Base-by-base conservation (phyloP, 1,140 invertebrate species). In the Habropoda laboriosa region DNA sequence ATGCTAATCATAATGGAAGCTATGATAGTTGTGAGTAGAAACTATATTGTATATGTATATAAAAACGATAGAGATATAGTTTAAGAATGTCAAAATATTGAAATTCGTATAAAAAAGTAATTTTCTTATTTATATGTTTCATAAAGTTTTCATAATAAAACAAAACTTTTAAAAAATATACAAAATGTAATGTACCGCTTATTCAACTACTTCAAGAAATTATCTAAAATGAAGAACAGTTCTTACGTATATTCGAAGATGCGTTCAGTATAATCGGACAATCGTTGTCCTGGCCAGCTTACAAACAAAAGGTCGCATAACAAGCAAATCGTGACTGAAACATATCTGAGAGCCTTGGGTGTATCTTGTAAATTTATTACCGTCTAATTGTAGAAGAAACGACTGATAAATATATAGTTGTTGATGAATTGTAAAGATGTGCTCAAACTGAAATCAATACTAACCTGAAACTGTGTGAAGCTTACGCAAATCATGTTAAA, bases 381-480 rank as follows among this genome's bases (percentile, higher is more conserved):
- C 3, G 88, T 83, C 89, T 89, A 38, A 42, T 75, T n/a, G 30
- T 32, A 57, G 68, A 72, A 55, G 2, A 38, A 49, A 42, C 2
- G 18, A 45, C 7, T 6, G 1, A 2, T 38, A 35, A 13, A 47
- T 12, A n/a, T 8, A 40, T 16, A 35, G 63, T 38, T 3, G 24
- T 2, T 16, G 1, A 32, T 13, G 1, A 63, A 49, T 1, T 35
- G 13, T 35, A 2, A 58, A 18, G n/a, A 8, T 18, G 0, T 27
- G 1, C 1, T 18, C 3, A 2, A 30, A 16, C 7, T 3, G 47
- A 32, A 18, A 32, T 57, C 3, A 1, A 5, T 1, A 83, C 78
- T 42, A 35, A 89, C 88, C 82, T 89, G 88, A 8, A 85, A 89
- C 47, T 85, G 84, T 10, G 87, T 87, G 38, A 89, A 89, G 61